These are phyloP conservation scores for zebrafish (Danio rerio) DNA, from an alignment of 2,113 vertebrate genomes.

Conservation along the genomic window GRCz12tu NC_133192.1:30300001-30300500, in stretches of 20 bases:
- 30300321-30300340: too few species aligned
- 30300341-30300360: neutral
- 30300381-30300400: neutral
- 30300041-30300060: neutral
- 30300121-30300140: neutral
- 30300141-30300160: neutral
- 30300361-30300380: neutral
- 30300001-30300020: too few species aligned
- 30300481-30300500: neutral
- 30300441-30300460: neutral
- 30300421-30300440: neutral
- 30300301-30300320: neutral
- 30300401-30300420: neutral
- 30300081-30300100: neutral
- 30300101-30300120: neutral
- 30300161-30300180: neutral
- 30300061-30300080: neutral
- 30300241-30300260: neutral
- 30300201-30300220: neutral
- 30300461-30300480: neutral
- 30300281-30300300: neutral
- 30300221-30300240: neutral
- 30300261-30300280: constrained; percentile 25
- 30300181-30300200: neutral
- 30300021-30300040: neutral